Conservation (phyloP, 2,113 vertebrate genomes). For the Osmerus eperlanus region DNA sequence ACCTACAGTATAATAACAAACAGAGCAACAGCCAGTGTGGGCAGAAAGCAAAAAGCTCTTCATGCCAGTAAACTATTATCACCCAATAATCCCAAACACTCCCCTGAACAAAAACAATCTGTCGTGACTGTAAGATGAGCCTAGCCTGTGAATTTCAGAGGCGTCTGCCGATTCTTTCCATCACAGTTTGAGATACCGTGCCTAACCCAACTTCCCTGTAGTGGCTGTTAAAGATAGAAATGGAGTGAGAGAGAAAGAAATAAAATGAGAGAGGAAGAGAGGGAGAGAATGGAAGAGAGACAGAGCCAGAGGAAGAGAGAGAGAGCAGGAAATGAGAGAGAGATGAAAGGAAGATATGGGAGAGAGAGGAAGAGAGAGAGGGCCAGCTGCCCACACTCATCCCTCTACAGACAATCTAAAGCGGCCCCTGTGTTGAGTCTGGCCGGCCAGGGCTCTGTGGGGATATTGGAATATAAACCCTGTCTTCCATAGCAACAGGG, state of each 20-base stretch:
- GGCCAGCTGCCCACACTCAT: conserved; percentile 33
- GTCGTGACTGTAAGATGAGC: too few relatives aligned
- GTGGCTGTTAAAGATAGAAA: too few relatives aligned
- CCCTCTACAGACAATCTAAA: conserved; percentile 27
- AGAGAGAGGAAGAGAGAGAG: not conserved
- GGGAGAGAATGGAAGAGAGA: too few relatives aligned
- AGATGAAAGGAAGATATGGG: not conserved
- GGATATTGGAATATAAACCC: conserved; percentile 21
- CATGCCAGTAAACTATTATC: not conserved
- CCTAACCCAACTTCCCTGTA: too few relatives aligned
- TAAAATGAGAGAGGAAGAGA: too few relatives aligned
- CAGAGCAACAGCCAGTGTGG: not conserved
- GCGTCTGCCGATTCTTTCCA: not conserved
- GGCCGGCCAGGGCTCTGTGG: not conserved
- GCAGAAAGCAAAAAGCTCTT: too few relatives aligned
- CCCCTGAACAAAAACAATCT: too few relatives aligned
- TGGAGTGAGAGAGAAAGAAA: too few relatives aligned
- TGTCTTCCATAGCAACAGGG: not conserved
- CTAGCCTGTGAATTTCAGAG: too few relatives aligned
- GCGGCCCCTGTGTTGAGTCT: conserved; percentile 17
- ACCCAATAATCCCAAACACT: not conserved
- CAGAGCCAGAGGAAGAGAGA: not conserved
- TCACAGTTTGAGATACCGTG: too few relatives aligned
- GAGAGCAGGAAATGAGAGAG: not conserved
- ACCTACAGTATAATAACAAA: not conserved